Evolutionary conservation across 2,113 vertebrate species (phyloP).

Genomic region (Aptenodytes patagonicus): DNA sequence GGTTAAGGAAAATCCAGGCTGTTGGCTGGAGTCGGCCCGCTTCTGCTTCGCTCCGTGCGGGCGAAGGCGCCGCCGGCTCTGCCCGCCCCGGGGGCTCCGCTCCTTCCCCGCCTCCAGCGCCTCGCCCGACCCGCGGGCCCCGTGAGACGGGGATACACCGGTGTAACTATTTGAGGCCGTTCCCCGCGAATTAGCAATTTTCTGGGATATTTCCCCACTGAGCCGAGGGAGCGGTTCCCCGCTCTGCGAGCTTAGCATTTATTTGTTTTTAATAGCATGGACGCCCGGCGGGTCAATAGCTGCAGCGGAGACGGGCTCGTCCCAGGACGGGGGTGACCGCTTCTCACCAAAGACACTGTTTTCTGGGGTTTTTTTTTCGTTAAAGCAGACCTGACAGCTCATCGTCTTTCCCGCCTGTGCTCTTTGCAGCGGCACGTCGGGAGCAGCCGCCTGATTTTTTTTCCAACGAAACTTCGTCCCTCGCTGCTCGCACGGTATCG

Average conservation of each 20-base stretch:
- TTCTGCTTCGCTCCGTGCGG: neutral
- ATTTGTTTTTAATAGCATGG: fast-evolving
- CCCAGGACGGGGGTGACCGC: neutral
- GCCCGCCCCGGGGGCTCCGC: neutral
- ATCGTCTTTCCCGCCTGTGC: too few species aligned
- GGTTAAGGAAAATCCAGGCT: neutral
- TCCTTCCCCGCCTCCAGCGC: neutral
- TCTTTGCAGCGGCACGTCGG: neutral
- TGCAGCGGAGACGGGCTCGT: fast-evolving
- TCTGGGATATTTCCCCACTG: fast-evolving
- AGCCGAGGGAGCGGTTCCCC: fast-evolving
- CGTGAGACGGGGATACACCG: fast-evolving
- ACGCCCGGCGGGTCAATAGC: too few species aligned
- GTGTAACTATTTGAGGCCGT: neutral
- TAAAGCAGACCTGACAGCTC: neutral
- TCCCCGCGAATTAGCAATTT: fast-evolving
- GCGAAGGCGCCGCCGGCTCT: neutral
- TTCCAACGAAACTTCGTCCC: neutral
- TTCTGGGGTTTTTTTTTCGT: neutral
- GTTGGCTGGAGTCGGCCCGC: neutral
- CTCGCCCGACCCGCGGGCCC: too few species aligned
- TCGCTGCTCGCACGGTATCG: neutral
- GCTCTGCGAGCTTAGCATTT: fast-evolving
- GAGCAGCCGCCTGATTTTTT: neutral
- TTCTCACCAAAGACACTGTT: fast-evolving